Conservation (phyloP, 1,140 invertebrate genomes). For the Medauroidea extradentata region DNA sequence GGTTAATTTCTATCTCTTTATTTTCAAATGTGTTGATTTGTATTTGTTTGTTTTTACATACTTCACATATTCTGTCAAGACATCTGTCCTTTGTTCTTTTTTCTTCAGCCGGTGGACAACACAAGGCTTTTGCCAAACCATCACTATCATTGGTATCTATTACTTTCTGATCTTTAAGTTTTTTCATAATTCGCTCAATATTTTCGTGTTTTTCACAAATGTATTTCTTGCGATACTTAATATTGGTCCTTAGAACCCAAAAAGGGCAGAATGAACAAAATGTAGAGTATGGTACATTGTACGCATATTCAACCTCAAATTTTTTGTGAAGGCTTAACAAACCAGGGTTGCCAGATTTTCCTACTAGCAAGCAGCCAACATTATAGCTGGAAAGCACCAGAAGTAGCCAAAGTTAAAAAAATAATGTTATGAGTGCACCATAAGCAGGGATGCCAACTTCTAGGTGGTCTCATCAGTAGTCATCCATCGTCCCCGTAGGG, state of each 20-base stretch:
- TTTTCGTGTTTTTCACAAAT: slow-evolving; percentile 19
- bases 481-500: too few relatives aligned
- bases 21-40: slow-evolving; percentile 8
- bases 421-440: too few relatives aligned
- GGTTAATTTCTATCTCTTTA: slow-evolving; percentile 16
- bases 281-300: slow-evolving; percentile 11
- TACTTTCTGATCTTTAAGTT: too few relatives aligned
- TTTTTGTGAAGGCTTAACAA: slow-evolving; percentile 17
- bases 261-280: slow-evolving; percentile 24
- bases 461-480: too few relatives aligned
- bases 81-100: slow-evolving; percentile 17
- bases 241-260: slow-evolving; percentile 17
- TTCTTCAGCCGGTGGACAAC: slow-evolving; percentile 12
- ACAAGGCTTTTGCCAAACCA: slow-evolving; percentile 19
- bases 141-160: slow-evolving; percentile 11
- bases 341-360: too few relatives aligned
- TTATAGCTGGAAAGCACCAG: too few relatives aligned
- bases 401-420: too few relatives aligned
- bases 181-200: too few relatives aligned
- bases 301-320: slow-evolving; percentile 15
- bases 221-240: slow-evolving; percentile 19
- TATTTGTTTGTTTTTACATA: not conserved
- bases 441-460: too few relatives aligned
- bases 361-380: too few relatives aligned
- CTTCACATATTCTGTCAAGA: slow-evolving; percentile 10